These are phyloP conservation scores for Neopipo cinnamomea DNA, from an alignment of 2,113 vertebrate species.

Conservation along the genomic window DNA sequence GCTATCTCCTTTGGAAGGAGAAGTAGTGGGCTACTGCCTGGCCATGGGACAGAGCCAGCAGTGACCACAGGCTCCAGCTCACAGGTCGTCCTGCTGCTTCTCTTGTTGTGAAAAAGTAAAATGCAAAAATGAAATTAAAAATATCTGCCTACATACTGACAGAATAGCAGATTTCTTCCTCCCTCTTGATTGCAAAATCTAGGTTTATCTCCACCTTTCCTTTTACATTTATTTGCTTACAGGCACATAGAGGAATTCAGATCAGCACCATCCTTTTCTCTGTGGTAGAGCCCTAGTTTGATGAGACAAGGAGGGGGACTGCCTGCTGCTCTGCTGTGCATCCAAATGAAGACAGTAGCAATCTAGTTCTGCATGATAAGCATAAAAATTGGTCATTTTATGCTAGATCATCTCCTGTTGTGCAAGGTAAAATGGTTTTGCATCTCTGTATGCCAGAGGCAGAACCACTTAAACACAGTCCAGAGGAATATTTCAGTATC, in stretches of 20 bases:
- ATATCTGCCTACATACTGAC: background rate
- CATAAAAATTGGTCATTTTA: slow-evolving; percentile 33
- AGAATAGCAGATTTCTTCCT: background rate
- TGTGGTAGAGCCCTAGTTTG: background rate
- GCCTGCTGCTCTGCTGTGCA: background rate
- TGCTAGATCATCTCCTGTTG: slow-evolving; percentile 10
- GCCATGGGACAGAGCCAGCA: background rate
- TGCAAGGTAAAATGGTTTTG: slow-evolving; percentile 29
- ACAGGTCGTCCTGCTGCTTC: background rate
- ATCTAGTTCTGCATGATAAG: slow-evolving; percentile 36
- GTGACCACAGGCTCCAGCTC: background rate
- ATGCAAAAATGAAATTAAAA: background rate
- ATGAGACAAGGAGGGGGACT: background rate
- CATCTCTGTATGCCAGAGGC: background rate
- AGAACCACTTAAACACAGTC: background rate
- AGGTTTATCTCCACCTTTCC: background rate
- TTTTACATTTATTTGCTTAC: background rate
- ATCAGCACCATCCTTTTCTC: background rate
- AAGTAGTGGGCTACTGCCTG: background rate
- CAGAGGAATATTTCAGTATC: background rate
- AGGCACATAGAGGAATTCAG: background rate
- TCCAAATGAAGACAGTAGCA: background rate
- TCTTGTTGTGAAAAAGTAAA: background rate
- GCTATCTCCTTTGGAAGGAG: background rate
- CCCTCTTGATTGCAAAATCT: background rate